These are phyloP conservation scores for Charanyca ferruginea DNA, from an alignment of 2,888 invertebrate species.

Conservation along the genomic window DNA sequence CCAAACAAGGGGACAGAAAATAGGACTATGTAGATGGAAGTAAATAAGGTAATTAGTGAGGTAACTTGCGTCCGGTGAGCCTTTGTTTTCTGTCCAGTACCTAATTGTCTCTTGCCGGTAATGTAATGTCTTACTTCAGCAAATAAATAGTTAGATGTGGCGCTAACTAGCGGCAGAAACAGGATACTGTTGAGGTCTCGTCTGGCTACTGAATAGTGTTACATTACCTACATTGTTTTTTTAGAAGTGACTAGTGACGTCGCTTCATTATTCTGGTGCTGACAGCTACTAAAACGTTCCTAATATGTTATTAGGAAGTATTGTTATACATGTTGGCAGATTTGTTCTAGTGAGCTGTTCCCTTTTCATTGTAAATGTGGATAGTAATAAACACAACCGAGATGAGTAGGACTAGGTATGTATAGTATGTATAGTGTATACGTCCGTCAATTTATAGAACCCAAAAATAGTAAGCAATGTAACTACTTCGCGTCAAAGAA, in stretches of 20 bases:
- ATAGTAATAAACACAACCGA: neutral
- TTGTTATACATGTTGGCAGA: neutral
- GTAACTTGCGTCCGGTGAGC: slow-evolving; percentile 45
- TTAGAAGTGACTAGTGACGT: neutral
- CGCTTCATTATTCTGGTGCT: neutral
- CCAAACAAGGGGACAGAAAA: slow-evolving; percentile 73
- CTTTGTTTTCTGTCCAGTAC: slow-evolving; percentile 57
- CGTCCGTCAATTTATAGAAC: too few species aligned
- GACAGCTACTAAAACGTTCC: neutral
- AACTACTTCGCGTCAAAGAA: too few species aligned
- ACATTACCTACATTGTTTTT: slow-evolving; percentile 20
- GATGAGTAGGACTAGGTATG: too few species aligned
- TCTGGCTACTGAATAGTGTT: slow-evolving; percentile 12
- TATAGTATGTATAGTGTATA: too few species aligned
- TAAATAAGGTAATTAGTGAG: slow-evolving; percentile 77
- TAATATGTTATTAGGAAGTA: too few species aligned
- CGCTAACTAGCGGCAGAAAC: slow-evolving; percentile 32
- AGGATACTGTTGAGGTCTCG: slow-evolving; percentile 16
- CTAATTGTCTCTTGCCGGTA: slow-evolving; percentile 50
- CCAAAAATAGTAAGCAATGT: neutral
- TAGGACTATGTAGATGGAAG: slow-evolving; percentile 66
- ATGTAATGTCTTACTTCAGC: slow-evolving; percentile 44
- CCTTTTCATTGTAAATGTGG: neutral
- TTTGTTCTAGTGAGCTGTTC: neutral
- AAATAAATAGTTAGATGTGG: slow-evolving; percentile 43